A percentile compares a stretch with the other conserved stretches of the same genome.
Conservation (phyloP, 37 sponge, comb jelly and placozoan genomes). For the Ephydatia muelleri region DNA sequence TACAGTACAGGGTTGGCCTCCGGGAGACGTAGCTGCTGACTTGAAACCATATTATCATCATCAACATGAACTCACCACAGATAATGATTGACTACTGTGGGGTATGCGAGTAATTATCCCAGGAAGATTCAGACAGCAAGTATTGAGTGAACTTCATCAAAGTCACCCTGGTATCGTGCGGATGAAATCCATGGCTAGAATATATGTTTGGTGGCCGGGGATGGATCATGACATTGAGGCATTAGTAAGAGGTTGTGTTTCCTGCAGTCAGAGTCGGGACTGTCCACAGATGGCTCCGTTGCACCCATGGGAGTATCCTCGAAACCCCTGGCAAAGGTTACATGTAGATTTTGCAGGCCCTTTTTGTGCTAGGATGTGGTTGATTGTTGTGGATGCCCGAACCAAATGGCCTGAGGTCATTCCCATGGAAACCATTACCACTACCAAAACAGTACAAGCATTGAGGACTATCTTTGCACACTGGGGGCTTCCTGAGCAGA, state of each 20-base stretch:
- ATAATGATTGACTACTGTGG: conserved; percentile 49
- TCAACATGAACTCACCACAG: conserved; percentile 22
- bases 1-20: conserved; percentile 43
- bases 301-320: conserved; percentile 16
- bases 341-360: conserved; percentile 35
- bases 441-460: not conserved
- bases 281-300: not conserved
- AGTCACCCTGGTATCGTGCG: conserved; percentile 11
- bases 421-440: conserved; percentile 8
- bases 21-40: not conserved
- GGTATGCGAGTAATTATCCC: conserved; percentile 57
- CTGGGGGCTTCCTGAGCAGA: conserved; percentile 22
- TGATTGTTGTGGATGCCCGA: conserved; percentile 29
- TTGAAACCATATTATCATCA: conserved; percentile 12
- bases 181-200: conserved; percentile 16
- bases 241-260: not conserved
- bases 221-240: conserved; percentile 19
- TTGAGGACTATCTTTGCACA: conserved; percentile 23
- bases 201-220: conserved; percentile 40
- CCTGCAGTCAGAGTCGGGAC: not conserved
- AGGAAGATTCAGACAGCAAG: not conserved
- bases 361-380: not conserved
- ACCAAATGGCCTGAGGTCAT: conserved; percentile 64
- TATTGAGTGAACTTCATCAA: not conserved
- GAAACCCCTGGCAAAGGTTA: conserved; percentile 27